A percentile compares a stretch with the other conserved stretches of the same genome.
These are phyloP conservation scores for Salvator merianae DNA, from an alignment of 2,113 vertebrate species.

Conservation along the genomic window DNA sequence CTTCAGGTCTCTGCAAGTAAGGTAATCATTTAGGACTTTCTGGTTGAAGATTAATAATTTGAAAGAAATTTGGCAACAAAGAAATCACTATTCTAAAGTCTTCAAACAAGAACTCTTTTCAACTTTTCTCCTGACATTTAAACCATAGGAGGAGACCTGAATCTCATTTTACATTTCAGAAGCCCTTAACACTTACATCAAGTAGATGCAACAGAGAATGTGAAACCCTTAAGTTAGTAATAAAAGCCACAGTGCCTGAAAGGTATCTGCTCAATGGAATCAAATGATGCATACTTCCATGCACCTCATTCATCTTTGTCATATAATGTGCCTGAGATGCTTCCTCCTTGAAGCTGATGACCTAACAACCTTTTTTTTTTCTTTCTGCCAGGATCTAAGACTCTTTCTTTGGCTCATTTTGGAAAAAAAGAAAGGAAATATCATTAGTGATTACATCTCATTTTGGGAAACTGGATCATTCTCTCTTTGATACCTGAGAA, in stretches of 20 bases:
- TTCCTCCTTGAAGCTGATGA: slow-evolving; percentile 56
- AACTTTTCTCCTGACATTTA: slow-evolving; percentile 55
- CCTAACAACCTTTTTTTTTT: slow-evolving; percentile 12
- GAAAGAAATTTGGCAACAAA: not conserved
- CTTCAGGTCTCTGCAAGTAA: slow-evolving; percentile 30
- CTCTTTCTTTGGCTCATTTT: slow-evolving; percentile 36
- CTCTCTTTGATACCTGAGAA: slow-evolving; percentile 50
- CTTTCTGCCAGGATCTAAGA: slow-evolving; percentile 54
- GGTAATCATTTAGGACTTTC: not conserved
- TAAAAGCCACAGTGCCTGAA: slow-evolving; percentile 59
- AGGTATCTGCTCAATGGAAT: slow-evolving; percentile 48
- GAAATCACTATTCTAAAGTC: no score
- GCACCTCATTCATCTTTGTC: slow-evolving; percentile 59
- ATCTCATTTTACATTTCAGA: slow-evolving; percentile 51
- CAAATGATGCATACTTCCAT: slow-evolving; percentile 43
- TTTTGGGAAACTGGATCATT: slow-evolving; percentile 66
- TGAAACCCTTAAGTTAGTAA: slow-evolving; percentile 46
- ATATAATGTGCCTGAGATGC: slow-evolving; percentile 39
- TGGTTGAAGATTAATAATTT: slow-evolving; percentile 24
- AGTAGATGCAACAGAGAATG: slow-evolving; percentile 43
- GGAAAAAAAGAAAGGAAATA: not conserved
- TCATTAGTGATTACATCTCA: slow-evolving; percentile 51
- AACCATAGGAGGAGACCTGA: slow-evolving; percentile 34
- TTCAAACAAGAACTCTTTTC: slow-evolving; percentile 55
- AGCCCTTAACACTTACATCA: slow-evolving; percentile 34